A percentile compares a stretch with the other conserved stretches of the same genome.
Conservation (phyloP, 2,797 vertebrate genomes). For the Vireo griseus region DNA sequence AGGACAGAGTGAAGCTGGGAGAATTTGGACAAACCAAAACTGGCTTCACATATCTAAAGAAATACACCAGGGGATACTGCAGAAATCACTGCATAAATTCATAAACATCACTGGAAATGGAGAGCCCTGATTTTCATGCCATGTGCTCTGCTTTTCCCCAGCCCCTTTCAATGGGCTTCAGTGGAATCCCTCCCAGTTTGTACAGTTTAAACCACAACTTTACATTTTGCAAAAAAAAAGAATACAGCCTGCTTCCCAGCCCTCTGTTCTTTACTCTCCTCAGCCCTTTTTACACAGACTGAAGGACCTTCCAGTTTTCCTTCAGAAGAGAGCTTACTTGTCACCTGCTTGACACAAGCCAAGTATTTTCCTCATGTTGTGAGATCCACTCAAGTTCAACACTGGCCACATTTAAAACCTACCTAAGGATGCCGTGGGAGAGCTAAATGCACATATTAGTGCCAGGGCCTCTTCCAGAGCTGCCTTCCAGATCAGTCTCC, state of each 20-base stretch:
- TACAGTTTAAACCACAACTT: neutral
- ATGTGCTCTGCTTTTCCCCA: neutral
- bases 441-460: neutral
- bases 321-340: neutral
- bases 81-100: neutral
- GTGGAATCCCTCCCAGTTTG: neutral
- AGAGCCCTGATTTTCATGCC: neutral
- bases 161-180: neutral
- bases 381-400: neutral
- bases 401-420: neutral
- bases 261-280: neutral
- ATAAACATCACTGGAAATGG: neutral
- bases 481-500: neutral
- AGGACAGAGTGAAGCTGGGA: neutral
- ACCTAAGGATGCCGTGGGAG: neutral
- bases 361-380: neutral
- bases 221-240: neutral
- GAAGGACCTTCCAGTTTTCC: neutral
- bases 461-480: neutral
- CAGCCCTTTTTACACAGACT: neutral
- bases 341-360: neutral
- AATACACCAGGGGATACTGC: neutral
- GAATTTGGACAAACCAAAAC: neutral
- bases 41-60: neutral
- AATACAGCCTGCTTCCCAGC: neutral